Evolutionary conservation across 2,113 vertebrate species (phyloP).

Genomic region (Hydrolagus affinis): DNA sequence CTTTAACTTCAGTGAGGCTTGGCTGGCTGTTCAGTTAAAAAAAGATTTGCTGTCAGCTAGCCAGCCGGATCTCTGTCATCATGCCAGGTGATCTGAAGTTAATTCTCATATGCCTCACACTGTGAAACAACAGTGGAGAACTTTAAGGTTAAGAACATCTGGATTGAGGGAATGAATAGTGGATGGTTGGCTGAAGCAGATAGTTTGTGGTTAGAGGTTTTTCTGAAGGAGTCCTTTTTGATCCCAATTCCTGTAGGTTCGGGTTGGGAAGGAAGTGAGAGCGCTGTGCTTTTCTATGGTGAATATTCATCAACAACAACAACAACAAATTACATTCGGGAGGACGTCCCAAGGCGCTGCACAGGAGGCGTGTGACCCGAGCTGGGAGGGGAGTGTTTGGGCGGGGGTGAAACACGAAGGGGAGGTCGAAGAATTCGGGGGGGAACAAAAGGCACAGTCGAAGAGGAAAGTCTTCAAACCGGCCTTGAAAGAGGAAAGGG

Average conservation of each 20-base stretch:
- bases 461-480: too few species aligned
- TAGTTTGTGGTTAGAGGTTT: constrained; percentile 32
- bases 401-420: too few species aligned
- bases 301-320: too few species aligned
- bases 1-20: not conserved
- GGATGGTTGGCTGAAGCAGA: constrained; percentile 16
- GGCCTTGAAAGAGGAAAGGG: too few species aligned
- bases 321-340: too few species aligned
- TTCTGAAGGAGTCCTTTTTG: constrained; percentile 32
- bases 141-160: constrained; percentile 21
- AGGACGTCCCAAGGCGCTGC: too few species aligned
- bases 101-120: not conserved
- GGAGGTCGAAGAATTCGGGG: too few species aligned
- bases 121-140: not conserved
- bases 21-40: not conserved
- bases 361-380: too few species aligned
- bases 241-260: constrained; percentile 40
- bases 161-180: constrained; percentile 1
- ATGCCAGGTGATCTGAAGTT: not conserved
- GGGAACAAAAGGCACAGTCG: too few species aligned
- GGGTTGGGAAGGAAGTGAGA: constrained; percentile 42
- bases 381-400: too few species aligned
- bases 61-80: not conserved
- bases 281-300: constrained; percentile 20
- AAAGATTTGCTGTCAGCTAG: not conserved